phyloP scores from a whole-genome alignment of 1,140 invertebrate species.

The Platyura marginata region DNA sequence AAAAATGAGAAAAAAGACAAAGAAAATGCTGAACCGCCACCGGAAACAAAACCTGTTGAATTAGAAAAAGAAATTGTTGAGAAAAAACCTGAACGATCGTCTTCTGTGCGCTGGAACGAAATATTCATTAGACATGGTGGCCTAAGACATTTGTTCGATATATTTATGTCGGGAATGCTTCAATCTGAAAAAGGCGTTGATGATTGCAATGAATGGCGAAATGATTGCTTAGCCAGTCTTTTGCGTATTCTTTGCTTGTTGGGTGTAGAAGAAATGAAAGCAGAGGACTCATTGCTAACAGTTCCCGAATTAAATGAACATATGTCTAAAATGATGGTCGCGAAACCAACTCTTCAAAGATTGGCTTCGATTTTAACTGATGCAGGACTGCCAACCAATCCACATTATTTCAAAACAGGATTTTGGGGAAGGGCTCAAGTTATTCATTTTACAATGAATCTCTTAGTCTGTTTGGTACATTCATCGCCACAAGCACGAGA shows the following conservation, averaged over 20 bases:
- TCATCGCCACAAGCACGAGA: slow-evolving; percentile 44
- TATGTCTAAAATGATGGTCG: slow-evolving; percentile 65
- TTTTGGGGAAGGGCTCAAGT: slow-evolving; percentile 73
- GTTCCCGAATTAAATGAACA: slow-evolving; percentile 43
- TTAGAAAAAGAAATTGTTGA: slow-evolving; percentile 1
- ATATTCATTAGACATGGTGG: slow-evolving; percentile 75
- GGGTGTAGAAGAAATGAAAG: slow-evolving; percentile 44
- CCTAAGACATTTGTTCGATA: slow-evolving; percentile 71
- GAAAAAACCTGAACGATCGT: slow-evolving; percentile 1
- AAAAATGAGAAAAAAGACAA: neutral
- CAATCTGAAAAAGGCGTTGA: slow-evolving; percentile 37
- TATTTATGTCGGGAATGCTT: slow-evolving; percentile 68
- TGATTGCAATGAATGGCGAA: slow-evolving; percentile 76
- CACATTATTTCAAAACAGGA: slow-evolving; percentile 64
- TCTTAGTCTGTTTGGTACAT: slow-evolving; percentile 68
- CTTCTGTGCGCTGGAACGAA: slow-evolving; percentile 40
- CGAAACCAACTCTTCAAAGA: slow-evolving; percentile 59
- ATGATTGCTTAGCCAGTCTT: slow-evolving; percentile 77
- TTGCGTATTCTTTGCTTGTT: slow-evolving; percentile 60
- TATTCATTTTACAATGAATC: slow-evolving; percentile 62
- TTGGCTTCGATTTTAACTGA: slow-evolving; percentile 75
- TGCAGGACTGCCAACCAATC: slow-evolving; percentile 57
- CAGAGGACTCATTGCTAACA: slow-evolving; percentile 40
- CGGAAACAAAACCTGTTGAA: neutral
- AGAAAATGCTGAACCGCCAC: slow-evolving; percentile 6